These are phyloP conservation scores for Apamea monoglypha DNA, from an alignment of 2,888 invertebrate genomes.

Conservation along the genomic window DNA sequence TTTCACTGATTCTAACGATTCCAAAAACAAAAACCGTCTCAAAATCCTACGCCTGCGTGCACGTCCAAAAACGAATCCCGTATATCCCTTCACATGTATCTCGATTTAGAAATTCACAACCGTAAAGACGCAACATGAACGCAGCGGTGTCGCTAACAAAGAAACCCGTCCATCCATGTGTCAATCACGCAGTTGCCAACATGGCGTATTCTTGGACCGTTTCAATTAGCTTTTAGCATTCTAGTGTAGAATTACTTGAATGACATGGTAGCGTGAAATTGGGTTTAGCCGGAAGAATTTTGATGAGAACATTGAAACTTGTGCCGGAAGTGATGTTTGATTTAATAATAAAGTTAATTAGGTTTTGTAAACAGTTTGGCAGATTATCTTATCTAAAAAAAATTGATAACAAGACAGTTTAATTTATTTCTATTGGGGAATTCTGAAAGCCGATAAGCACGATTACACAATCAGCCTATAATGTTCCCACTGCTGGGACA, in stretches of 20 bases:
- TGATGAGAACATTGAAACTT: conserved; percentile 23
- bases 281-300: conserved; percentile 27
- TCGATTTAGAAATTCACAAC: conserved; percentile 62
- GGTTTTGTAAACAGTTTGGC: background rate
- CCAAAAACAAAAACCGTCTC: background rate
- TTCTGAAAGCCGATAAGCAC: background rate
- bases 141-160: conserved; percentile 73
- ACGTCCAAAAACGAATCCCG: background rate
- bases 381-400: background rate
- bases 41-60: background rate
- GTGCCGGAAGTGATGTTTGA: background rate
- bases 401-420: background rate
- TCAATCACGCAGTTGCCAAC: conserved; percentile 71
- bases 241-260: conserved; percentile 75
- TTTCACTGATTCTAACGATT: no score
- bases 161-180: conserved; percentile 74
- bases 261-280: conserved; percentile 61
- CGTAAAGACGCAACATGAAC: conserved; percentile 53
- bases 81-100: conserved; percentile 24
- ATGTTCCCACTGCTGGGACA: no score
- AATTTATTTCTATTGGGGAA: background rate
- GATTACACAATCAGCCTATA: no score
- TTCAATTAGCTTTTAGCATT: conserved; percentile 83
- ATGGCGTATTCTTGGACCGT: conserved; percentile 75
- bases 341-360: background rate